A percentile compares a stretch with the other conserved stretches of the same genome.
These are phyloP conservation scores for Dexiosoma caninum DNA, from an alignment of 2,888 invertebrate genomes.

Conservation along the genomic window DNA sequence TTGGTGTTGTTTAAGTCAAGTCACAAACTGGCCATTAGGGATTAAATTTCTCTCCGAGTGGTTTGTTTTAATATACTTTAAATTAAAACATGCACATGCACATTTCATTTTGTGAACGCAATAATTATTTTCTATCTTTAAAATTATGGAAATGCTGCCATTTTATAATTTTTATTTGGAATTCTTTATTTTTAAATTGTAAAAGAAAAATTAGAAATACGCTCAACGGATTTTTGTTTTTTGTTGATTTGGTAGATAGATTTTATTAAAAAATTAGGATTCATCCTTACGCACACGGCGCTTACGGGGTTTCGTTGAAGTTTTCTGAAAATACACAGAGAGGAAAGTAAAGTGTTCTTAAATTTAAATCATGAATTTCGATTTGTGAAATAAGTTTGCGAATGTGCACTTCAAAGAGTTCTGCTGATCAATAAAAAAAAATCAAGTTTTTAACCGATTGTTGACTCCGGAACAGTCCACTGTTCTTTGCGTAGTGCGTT, in stretches of 20 bases:
- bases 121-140: constrained; percentile 28
- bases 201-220: constrained; percentile 36
- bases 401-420: no score
- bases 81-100: background rate
- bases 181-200: constrained; percentile 20
- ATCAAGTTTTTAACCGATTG: no score
- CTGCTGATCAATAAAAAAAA: no score
- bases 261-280: constrained; percentile 58
- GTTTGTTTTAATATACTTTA: constrained; percentile 6
- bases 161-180: constrained; percentile 34
- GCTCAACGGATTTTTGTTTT: constrained; percentile 46
- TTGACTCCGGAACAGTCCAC: no score
- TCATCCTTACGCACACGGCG: constrained; percentile 76
- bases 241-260: constrained; percentile 27
- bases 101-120: constrained; percentile 15
- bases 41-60: background rate
- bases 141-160: constrained; percentile 49
- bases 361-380: no score
- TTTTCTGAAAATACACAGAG: constrained; percentile 65
- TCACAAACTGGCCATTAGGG: no score
- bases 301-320: constrained; percentile 72
- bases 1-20: no score
- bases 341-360: no score
- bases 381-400: no score
- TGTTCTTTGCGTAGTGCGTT: no score